Percentiles rank a stretch among this genome's conserved stretches.
Conservation (phyloP, 1,140 invertebrate genomes). For the Grapholita molesta region DNA sequence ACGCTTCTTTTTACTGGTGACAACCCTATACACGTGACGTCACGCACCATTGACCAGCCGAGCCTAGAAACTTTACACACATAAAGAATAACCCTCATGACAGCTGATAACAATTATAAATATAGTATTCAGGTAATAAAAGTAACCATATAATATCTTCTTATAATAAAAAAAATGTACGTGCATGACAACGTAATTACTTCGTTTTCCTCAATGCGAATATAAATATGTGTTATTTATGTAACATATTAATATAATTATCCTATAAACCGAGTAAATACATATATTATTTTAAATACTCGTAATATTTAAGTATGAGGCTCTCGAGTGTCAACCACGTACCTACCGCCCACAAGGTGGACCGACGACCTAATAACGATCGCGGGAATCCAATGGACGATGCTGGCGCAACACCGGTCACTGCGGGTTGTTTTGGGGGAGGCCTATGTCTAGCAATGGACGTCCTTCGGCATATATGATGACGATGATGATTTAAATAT, state of each 20-base stretch:
- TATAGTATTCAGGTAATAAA: background rate
- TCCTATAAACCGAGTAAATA: background rate
- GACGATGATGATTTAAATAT: no score
- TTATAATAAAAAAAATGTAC: background rate
- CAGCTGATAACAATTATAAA: background rate
- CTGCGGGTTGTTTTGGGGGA: no score
- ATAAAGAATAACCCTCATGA: background rate
- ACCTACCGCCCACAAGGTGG: no score
- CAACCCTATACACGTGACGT: background rate
- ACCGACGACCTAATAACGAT: no score
- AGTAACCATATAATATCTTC: background rate
- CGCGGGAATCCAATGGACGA: no score
- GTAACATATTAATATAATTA: background rate
- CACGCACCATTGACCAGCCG: constrained; percentile 6
- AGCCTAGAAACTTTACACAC: background rate
- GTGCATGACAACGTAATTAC: background rate
- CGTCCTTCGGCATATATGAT: no score
- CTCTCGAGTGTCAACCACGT: no score
- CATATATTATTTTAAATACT: background rate
- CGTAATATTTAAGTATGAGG: no score
- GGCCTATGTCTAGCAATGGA: no score
- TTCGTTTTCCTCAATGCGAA: background rate
- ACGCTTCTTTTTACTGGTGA: background rate
- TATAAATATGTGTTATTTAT: background rate
- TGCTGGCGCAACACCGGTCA: no score